Evolutionary conservation across 2,113 vertebrate species (phyloP).

Genomic region (Amblyopsis rosae): DNA sequence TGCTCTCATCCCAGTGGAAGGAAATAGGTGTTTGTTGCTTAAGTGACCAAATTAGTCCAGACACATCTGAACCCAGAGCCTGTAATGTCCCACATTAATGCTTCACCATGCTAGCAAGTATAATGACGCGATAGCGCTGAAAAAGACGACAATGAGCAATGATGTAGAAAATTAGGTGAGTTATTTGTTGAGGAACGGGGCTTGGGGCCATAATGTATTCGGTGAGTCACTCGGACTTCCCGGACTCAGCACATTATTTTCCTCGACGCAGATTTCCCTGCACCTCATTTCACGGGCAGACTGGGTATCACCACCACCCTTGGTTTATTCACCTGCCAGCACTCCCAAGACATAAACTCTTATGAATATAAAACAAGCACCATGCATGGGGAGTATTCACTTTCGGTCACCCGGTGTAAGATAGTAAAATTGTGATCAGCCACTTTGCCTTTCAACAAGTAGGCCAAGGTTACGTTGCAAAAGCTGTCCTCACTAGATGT

Average conservation of each 20-base stretch:
- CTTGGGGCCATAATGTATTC: constrained; percentile 51
- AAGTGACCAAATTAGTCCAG: constrained; percentile 29
- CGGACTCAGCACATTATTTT: constrained; percentile 28
- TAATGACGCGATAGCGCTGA: constrained; percentile 28
- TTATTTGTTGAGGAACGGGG: constrained; percentile 34
- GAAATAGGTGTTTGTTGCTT: constrained; percentile 38
- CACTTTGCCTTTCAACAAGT: neutral
- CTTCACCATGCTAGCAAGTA: constrained; percentile 37
- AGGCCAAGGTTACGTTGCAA: neutral
- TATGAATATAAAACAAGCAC: constrained; percentile 16
- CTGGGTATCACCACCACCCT: neutral
- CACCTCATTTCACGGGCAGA: constrained; percentile 16
- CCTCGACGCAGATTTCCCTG: neutral
- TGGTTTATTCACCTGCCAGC: neutral
- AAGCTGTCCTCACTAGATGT: neutral
- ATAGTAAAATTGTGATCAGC: neutral
- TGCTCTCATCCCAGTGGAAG: neutral
- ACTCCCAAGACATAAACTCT: constrained; percentile 1
- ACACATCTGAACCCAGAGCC: constrained; percentile 18
- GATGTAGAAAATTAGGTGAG: constrained; percentile 38
- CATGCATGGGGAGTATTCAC: constrained; percentile 16
- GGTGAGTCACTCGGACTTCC: constrained; percentile 48
- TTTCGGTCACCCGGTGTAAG: neutral
- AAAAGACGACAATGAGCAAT: constrained; percentile 29
- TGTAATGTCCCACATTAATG: constrained; percentile 26